Evolutionary conservation across 2,888 invertebrate species (phyloP).

Genomic region (Rhimphoctona megacephalus): DNA sequence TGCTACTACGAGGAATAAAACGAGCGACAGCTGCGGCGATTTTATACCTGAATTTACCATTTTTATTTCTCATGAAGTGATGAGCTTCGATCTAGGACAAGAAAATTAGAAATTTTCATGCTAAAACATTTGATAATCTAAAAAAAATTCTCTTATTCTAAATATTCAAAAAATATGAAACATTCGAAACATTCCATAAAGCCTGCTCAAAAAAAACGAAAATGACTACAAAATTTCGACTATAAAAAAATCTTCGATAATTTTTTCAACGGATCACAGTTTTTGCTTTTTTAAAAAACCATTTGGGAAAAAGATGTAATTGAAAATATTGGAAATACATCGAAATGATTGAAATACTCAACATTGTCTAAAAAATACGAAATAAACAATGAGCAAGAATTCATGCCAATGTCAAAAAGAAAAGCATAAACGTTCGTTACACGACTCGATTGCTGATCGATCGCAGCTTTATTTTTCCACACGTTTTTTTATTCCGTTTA

Average conservation of each 20-base stretch:
- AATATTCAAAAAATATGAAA: neutral
- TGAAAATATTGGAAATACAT: too few species aligned
- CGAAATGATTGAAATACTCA: too few species aligned
- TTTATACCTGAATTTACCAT: neutral
- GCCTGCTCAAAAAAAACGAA: neutral
- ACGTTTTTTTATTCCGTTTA: conserved; percentile 22
- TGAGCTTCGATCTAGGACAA: neutral
- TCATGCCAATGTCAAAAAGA: too few species aligned
- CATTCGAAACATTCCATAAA: too few species aligned
- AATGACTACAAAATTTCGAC: neutral
- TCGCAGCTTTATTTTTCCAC: neutral
- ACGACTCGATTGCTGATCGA: neutral
- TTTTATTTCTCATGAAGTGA: neutral
- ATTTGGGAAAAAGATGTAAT: too few species aligned
- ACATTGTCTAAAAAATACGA: too few species aligned
- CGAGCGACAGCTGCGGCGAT: neutral
- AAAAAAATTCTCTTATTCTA: neutral
- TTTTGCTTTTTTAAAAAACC: too few species aligned
- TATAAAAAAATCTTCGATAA: neutral
- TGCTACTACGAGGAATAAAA: neutral
- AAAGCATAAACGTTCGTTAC: neutral
- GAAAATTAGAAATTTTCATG: neutral
- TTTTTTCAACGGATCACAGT: neutral
- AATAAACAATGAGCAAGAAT: too few species aligned
- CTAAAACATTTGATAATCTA: neutral